Base-by-base conservation (phyloP, 2,888 invertebrate species). In the Rhaphigaster nebulosa region DNA sequence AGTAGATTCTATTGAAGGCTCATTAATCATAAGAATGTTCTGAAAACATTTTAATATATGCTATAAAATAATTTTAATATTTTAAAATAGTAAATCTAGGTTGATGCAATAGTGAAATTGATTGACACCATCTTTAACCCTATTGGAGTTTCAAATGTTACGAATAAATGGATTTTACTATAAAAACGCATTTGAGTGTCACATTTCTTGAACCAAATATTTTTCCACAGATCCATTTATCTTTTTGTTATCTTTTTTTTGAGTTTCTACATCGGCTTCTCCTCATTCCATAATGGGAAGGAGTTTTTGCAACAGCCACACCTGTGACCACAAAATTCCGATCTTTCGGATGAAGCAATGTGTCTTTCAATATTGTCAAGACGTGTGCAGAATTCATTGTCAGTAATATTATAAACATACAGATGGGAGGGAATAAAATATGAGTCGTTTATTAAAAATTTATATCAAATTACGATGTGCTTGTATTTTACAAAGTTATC, bases 281-380 rank as follows among this genome's bases (percentile, higher is more conserved):
- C 70, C 38, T 76, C 20, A 34, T 15, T 38, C 70, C 70, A 76
- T 76, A 76, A 34, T 34, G 38, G 70, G 70, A 76, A 34, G 20
- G 70, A 20, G 34, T 76, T 76, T 76, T 76, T 76, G 70, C 70
- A 76, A 76, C 34, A 1, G 70, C 70, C 70, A 38, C 70, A 76
- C 34, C 70, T 76, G 70, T 10, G 34, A 76, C 34, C 70, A 76
- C 70, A 23, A 76, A 65, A 76, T 76, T 76, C 70, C 70, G 70
- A 76, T 76, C 34, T 38, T 76, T 76, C 38, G 20, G 70, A 76
- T 76, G 70, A 38, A 76, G 70, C 70, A 76, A 76, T 34, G 70
- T 29, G 20, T 76, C 34, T 76, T 34, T 76, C 20, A 8, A 20
- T 76, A 76, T 76, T 38, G 70, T 38, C 34, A 38, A 23, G 70